A percentile compares a stretch with the other conserved stretches of the same genome.
Evolutionary conservation across 2,797 vertebrate genomes (phyloP).

Genomic region (Spinibarbus caldwelli): DNA sequence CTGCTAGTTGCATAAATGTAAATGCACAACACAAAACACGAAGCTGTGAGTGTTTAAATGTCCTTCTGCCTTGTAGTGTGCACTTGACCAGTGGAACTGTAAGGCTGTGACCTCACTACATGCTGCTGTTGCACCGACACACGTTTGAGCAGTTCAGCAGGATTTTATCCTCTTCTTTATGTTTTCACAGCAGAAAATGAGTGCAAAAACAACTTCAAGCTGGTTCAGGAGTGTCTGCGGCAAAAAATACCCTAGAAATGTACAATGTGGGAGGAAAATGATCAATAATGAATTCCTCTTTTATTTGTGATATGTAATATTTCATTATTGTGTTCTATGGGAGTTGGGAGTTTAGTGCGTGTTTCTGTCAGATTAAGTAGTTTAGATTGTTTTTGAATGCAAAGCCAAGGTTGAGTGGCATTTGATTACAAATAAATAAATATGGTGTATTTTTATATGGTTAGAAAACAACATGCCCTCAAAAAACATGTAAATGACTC

Average conservation of each 20-base stretch:
- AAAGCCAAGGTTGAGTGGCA: neutral
- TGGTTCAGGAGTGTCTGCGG: neutral
- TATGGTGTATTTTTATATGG: neutral
- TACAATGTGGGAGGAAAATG: neutral
- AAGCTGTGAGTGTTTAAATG: neutral
- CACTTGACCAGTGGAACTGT: neutral
- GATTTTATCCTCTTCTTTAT: neutral
- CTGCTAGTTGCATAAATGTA: neutral
- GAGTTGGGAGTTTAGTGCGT: conserved; percentile 5
- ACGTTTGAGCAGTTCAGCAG: neutral
- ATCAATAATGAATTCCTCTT: neutral
- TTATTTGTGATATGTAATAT: neutral
- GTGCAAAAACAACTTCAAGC: neutral
- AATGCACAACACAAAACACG: neutral
- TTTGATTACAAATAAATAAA: neutral
- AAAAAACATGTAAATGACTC: neutral
- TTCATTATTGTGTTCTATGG: conserved; percentile 3
- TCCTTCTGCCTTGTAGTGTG: neutral
- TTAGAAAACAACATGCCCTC: neutral
- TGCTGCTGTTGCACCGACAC: neutral
- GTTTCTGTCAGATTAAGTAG: neutral
- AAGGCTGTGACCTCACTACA: neutral
- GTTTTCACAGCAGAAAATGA: too few relatives aligned
- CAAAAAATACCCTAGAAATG: neutral
- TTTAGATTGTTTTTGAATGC: neutral